Conservation (phyloP, 2,797 vertebrate genomes). For the Eleutherodactylus coqui region DNA sequence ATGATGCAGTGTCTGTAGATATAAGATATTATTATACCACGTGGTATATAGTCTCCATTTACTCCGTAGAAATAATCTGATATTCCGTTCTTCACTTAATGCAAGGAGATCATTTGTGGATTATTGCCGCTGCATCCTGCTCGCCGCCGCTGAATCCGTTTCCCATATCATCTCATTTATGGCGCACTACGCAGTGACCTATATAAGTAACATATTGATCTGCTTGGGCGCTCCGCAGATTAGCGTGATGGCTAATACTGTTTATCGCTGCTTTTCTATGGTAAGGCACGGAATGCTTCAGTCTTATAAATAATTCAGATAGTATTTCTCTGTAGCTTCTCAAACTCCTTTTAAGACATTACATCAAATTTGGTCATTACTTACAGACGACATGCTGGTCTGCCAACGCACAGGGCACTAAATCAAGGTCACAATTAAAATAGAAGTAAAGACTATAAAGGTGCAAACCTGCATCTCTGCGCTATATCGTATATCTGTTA, state of each 20-base stretch:
- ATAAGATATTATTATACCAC: background rate
- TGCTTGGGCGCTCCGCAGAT: conserved; percentile 11
- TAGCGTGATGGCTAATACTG: conserved; percentile 5
- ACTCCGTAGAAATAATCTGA: background rate
- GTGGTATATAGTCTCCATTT: background rate
- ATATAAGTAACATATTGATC: conserved; percentile 38
- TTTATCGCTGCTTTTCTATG: conserved; percentile 40
- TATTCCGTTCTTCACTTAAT: background rate
- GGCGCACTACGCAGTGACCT: background rate
- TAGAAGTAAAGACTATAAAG: background rate
- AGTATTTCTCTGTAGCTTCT: conserved; percentile 26
- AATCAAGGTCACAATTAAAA: conserved; percentile 33
- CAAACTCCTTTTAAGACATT: conserved; percentile 42
- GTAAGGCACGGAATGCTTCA: conserved; percentile 38
- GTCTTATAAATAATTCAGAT: conserved; percentile 58
- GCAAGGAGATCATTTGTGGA: conserved; percentile 14
- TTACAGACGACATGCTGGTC: conserved; percentile 22
- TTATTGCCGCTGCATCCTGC: background rate
- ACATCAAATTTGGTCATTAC: conserved; percentile 49
- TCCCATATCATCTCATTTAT: conserved; percentile 21
- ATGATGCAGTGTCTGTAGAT: background rate
- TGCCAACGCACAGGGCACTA: conserved; percentile 28
- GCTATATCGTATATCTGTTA: background rate
- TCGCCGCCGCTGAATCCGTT: conserved; percentile 27
- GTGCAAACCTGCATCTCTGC: background rate